phyloP scores from a whole-genome alignment of 2,797 vertebrate genomes.

The Babyrousa celebensis region DNA sequence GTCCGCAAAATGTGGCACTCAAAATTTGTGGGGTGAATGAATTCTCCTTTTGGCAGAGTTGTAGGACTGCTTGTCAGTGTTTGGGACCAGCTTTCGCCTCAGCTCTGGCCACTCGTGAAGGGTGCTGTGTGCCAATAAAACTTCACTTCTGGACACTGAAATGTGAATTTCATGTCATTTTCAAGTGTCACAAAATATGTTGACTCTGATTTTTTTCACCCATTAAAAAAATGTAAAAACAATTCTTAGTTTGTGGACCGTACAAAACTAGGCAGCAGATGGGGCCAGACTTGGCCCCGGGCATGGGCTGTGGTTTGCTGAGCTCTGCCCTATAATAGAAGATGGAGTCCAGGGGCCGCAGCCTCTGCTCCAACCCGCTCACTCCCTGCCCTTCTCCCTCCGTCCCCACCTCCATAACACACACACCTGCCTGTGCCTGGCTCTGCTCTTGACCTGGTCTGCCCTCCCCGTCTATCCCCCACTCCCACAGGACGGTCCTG shows the following conservation, averaged over 20 bases:
- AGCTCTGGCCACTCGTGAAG: background rate
- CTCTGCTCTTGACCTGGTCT: background rate
- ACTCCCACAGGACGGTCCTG: background rate
- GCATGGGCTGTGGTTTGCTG: background rate
- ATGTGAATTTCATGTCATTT: background rate
- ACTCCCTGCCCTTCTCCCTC: background rate
- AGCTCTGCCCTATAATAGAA: background rate
- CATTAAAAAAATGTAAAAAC: constrained; percentile 3
- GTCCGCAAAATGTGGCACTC: background rate
- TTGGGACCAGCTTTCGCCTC: background rate
- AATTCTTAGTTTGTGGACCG: background rate
- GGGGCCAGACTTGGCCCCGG: background rate
- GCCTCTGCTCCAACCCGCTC: background rate
- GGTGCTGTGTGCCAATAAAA: background rate
- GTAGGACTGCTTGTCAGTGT: background rate
- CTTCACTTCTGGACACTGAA: background rate
- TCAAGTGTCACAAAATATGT: constrained; percentile 19
- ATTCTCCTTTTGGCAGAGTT: background rate
- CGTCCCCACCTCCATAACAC: background rate
- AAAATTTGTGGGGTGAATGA: background rate
- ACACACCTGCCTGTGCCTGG: background rate
- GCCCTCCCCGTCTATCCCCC: background rate
- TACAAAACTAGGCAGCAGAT: background rate
- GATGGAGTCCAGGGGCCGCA: background rate
- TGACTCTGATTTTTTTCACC: constrained; percentile 8